Percentiles rank a stretch among this genome's conserved stretches.
Evolutionary conservation across 2,888 invertebrate genomes (phyloP).

Genomic region (Aporophyla lueneburgensis): DNA sequence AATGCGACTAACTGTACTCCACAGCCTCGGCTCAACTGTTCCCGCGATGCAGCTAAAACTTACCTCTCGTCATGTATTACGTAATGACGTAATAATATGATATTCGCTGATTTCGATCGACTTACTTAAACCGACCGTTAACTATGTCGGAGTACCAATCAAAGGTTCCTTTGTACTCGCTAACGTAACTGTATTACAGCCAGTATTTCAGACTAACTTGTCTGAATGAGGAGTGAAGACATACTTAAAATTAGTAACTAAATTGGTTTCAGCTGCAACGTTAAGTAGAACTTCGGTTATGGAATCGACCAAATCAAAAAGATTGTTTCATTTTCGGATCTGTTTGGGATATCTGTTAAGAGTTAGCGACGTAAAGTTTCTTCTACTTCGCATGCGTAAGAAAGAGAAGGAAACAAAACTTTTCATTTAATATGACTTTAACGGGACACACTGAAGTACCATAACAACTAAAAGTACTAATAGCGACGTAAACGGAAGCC

Average conservation of each 20-base stretch:
- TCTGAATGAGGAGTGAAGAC: conserved; percentile 13
- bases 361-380: conserved; percentile 1
- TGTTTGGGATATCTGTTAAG: conserved; percentile 4
- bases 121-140: conserved; percentile 53
- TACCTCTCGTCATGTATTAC: conserved; percentile 75
- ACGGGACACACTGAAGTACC: conserved; percentile 69
- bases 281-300: conserved; percentile 9
- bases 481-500: conserved; percentile 81
- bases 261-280: conserved; percentile 15
- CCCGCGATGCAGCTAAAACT: conserved; percentile 76
- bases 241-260: conserved; percentile 37
- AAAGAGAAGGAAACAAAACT: conserved; percentile 48
- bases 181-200: conserved; percentile 36
- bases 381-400: conserved; percentile 24
- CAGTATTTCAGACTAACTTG: conserved; percentile 39
- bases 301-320: not conserved
- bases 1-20: conserved; percentile 86
- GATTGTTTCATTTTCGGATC: not conserved
- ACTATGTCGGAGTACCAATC: conserved; percentile 54
- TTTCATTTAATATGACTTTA: conserved; percentile 66
- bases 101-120: conserved; percentile 71
- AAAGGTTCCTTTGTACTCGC: conserved; percentile 54
- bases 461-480: conserved; percentile 78
- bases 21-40: conserved; percentile 85
- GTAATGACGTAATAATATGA: conserved; percentile 74